Base-by-base conservation (phyloP, 2,888 invertebrate genomes). In the Lingula anatina region DNA sequence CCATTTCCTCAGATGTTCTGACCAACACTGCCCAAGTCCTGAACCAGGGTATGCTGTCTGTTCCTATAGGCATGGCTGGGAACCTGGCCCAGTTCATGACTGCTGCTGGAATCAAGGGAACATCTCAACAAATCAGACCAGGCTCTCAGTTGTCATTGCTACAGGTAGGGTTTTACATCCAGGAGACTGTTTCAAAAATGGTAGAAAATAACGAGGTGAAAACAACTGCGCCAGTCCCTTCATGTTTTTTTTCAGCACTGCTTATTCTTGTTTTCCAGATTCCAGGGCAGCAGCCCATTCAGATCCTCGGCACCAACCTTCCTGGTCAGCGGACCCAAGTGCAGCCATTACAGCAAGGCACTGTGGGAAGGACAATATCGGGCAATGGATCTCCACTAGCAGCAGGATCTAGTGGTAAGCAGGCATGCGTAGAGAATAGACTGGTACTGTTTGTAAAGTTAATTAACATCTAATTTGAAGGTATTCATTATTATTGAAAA, bases 1-100 rank as follows among this genome's bases (percentile, higher is more conserved):
- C n/a, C n/a, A n/a, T n/a, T n/a, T n/a, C n/a, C n/a, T n/a, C n/a
- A n/a, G n/a, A n/a, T n/a, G n/a, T n/a, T n/a, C n/a, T n/a, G n/a
- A n/a, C n/a, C n/a, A n/a, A n/a, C n/a, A n/a, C n/a, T n/a, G n/a
- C n/a, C 44, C 53, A 15, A n/a, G n/a, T n/a, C n/a, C n/a, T n/a
- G n/a, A n/a, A n/a, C n/a, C 56, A 66, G 25, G 64, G 65, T 26
- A 63, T 73, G 60, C 51, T 73, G 52, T 67, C 70, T 1, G 56
- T 73, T 42, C 72, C 72, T 5, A 64, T 73, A 15, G 64, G 64
- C n/a, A 58, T 66, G 18, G 54, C 62, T 27, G 66, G 68, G n/a
- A 64, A 57, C 42, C 51, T 73, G 25, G 65, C 68, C 5, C 71
- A 71, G 55, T 59, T 71, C 28, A 67, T 73, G 61, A n/a, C n/a